phyloP scores from a whole-genome alignment of 2,888 invertebrate genomes.

The Hirtodrosophila duncani region DNA sequence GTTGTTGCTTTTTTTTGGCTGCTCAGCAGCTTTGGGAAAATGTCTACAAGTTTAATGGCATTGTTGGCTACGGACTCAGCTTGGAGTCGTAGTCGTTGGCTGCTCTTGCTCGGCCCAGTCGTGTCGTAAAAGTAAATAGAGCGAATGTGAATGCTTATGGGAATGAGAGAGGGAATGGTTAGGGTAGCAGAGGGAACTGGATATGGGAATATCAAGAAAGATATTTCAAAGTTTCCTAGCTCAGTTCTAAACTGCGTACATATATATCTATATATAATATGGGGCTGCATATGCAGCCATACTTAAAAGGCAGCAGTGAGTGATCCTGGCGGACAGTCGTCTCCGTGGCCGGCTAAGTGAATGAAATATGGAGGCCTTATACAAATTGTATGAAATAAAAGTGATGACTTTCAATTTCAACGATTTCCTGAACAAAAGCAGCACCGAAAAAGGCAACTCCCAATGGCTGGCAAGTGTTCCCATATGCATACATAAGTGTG shows the following conservation, averaged over 20 bases:
- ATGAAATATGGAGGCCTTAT: constrained; percentile 68
- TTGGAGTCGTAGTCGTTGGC: not conserved
- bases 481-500: too few species aligned
- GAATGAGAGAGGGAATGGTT: not conserved
- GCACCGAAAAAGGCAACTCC: too few species aligned
- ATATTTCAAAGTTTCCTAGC: too few species aligned
- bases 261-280: too few species aligned
- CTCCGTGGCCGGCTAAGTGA: constrained; percentile 52
- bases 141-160: constrained; percentile 46
- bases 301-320: not conserved
- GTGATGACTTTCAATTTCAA: constrained; percentile 70
- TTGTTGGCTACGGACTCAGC: constrained; percentile 61
- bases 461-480: too few species aligned
- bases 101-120: constrained; percentile 33
- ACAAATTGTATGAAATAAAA: constrained; percentile 71
- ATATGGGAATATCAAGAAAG: too few species aligned
- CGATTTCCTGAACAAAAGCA: too few species aligned
- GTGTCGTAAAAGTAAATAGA: constrained; percentile 70
- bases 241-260: too few species aligned
- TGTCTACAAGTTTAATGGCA: constrained; percentile 64
- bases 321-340: not conserved
- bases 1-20: constrained; percentile 47
- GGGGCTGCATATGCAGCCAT: constrained; percentile 17
- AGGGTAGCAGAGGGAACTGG: not conserved
- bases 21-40: not conserved